These are phyloP conservation scores for Andrena praecox DNA, from an alignment of 2,888 invertebrate genomes.

Conservation along the genomic window DNA sequence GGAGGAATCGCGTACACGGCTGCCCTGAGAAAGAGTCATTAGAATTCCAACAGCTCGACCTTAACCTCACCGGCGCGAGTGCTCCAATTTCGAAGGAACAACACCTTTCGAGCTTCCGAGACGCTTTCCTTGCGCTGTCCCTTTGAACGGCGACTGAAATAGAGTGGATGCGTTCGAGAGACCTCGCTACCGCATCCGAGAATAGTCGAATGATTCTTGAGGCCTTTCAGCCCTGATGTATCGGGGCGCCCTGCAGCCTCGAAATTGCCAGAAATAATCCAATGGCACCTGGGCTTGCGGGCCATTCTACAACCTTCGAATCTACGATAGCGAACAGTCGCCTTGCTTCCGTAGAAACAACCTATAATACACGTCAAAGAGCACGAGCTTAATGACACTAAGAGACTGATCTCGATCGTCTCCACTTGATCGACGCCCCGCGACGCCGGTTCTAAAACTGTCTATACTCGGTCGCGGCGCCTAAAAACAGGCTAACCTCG, in stretches of 20 bases:
- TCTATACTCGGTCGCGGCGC: background rate
- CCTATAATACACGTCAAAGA: no score
- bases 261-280: conserved; percentile 41
- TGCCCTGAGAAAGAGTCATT: background rate
- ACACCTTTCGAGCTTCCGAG: background rate
- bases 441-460: background rate
- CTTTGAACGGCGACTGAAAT: conserved; percentile 28
- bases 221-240: conserved; percentile 38
- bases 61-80: background rate
- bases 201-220: conserved; percentile 51
- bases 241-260: conserved; percentile 29
- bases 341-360: background rate
- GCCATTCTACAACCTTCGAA: background rate
- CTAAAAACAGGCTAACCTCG: conserved; percentile 12
- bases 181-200: conserved; percentile 49
- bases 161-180: conserved; percentile 12
- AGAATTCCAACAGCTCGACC: background rate
- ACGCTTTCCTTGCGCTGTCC: background rate
- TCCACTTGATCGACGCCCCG: background rate
- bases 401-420: no score
- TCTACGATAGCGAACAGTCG: background rate
- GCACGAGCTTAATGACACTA: no score
- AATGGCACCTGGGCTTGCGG: conserved; percentile 29
- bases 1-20: background rate
- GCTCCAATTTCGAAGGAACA: no score